Base-by-base conservation (phyloP, 92 coral and sea anemone species). In the Epizoanthus scotinus region DNA sequence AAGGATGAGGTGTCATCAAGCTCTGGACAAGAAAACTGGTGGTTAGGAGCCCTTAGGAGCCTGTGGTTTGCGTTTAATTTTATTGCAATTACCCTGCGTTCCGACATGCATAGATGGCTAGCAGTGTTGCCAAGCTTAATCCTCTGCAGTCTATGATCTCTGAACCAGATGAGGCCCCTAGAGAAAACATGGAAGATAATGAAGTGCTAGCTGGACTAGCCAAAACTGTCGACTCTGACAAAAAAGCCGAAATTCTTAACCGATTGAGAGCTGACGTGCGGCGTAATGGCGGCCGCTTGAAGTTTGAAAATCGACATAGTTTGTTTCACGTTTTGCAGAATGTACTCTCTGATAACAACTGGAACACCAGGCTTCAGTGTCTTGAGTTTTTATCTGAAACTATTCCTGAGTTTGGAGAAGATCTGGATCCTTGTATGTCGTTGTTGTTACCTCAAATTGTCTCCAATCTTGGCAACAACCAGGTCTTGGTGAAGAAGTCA, bases 61-160 rank as follows among this genome's bases (percentile, higher is more conserved):
- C 78, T 78, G 90, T 71, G 90, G 95, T 87, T 83, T 86, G 84
- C 73, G 84, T 83, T 71, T 85, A 70, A 78, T 88, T 85, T 85
- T 75, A 71, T 67, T 69, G 89, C 93, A 86, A 86, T 89, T 78
- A 72, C 75, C 68, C 71, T 78, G 53, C 90, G 90, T 83, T 87
- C 88, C 84, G 88, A 78, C 83, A 88, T 88, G 91, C 83, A 69
- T 88, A 78, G 75, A 90, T 90, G 97, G 94, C 94, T 83, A 86
- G 94, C 82, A 88, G 96, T 95, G 98, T 95, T 93, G 97, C 97
- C 91, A 96, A 94, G 99, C 95, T 87, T 82, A 90, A 90, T 89
- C 88, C 91, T 84, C 89, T 88, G 86, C 95, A 89, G 79, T 89
- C 95, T 86, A 84, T 96, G 97, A 96, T 88, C 94, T 85, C 91